A percentile compares a stretch with the other conserved stretches of the same genome.
Evolutionary conservation across 2,888 invertebrate genomes (phyloP).

Genomic region (Stictocephala bisonia): DNA sequence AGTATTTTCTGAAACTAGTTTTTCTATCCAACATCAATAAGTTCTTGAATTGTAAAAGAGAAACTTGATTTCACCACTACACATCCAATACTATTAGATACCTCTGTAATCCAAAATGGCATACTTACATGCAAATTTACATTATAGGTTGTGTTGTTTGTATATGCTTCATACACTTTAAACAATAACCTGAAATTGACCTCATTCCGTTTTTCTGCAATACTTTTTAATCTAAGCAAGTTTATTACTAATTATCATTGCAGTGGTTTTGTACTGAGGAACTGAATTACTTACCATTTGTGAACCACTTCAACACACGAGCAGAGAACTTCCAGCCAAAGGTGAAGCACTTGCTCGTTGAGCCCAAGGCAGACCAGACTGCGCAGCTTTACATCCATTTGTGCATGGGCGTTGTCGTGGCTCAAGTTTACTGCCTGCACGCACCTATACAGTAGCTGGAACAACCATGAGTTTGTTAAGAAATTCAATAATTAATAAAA

Average conservation of each 20-base stretch:
- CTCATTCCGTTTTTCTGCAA: neutral
- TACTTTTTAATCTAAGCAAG: neutral
- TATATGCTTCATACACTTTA: neutral
- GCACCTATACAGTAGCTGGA: conserved; percentile 88
- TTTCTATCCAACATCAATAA: too few relatives aligned
- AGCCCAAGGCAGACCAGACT: conserved; percentile 95
- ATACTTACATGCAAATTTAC: neutral
- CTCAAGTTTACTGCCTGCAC: conserved; percentile 96
- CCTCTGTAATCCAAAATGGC: neutral
- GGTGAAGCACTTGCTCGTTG: conserved; percentile 97
- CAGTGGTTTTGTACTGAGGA: too few relatives aligned
- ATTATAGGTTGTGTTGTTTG: neutral
- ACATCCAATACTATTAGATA: too few relatives aligned
- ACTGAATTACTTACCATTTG: conserved; percentile 87
- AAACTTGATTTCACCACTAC: too few relatives aligned
- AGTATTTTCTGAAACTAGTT: too few relatives aligned
- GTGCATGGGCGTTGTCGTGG: conserved; percentile 95
- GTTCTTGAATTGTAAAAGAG: too few relatives aligned
- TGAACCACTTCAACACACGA: conserved; percentile 94
- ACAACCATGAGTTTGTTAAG: conserved; percentile 57
- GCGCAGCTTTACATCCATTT: conserved; percentile 98
- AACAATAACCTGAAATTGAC: neutral
- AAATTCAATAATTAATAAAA: conserved; percentile 36
- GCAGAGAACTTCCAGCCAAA: conserved; percentile 98
- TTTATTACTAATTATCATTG: neutral